phyloP scores from a whole-genome alignment of 1,140 invertebrate genomes.

The Carcinoscorpius rotundicauda region DNA sequence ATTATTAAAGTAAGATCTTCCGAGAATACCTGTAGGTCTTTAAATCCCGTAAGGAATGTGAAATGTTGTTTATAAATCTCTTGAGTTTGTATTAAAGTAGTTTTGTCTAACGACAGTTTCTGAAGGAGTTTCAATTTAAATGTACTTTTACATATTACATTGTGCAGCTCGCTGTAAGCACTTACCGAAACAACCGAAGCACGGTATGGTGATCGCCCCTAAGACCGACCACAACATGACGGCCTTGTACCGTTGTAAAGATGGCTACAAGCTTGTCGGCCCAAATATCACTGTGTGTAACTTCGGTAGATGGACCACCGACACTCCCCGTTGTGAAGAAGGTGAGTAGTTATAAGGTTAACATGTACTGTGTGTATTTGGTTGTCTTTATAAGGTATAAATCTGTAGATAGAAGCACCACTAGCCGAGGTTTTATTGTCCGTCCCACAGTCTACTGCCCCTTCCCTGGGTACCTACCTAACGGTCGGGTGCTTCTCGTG shows the following conservation, averaged over 20 bases:
- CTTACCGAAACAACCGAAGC: conserved; percentile 70
- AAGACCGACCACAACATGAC: conserved; percentile 91
- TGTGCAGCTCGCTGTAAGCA: conserved; percentile 54
- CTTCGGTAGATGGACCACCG: conserved; percentile 85
- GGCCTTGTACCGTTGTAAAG: conserved; percentile 80
- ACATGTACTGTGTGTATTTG: background rate
- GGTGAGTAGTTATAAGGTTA: conserved; percentile 37
- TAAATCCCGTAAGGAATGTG: no score
- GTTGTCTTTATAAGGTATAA: background rate
- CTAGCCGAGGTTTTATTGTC: no score
- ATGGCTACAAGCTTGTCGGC: conserved; percentile 71
- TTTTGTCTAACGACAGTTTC: no score
- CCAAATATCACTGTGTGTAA: conserved; percentile 60
- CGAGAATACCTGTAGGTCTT: no score
- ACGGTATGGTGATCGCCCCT: conserved; percentile 90
- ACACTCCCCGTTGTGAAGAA: conserved; percentile 70
- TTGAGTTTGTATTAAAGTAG: no score
- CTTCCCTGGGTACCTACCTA: conserved; percentile 77
- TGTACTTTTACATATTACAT: no score
- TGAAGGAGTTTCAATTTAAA: no score
- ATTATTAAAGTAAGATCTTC: no score
- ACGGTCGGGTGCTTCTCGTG: conserved; percentile 84
- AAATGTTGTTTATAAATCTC: no score
- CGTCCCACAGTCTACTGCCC: conserved; percentile 66
- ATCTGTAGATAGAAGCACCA: no score